phyloP scores from a whole-genome alignment of 2,888 invertebrate genomes.

The Beris morrisii region DNA sequence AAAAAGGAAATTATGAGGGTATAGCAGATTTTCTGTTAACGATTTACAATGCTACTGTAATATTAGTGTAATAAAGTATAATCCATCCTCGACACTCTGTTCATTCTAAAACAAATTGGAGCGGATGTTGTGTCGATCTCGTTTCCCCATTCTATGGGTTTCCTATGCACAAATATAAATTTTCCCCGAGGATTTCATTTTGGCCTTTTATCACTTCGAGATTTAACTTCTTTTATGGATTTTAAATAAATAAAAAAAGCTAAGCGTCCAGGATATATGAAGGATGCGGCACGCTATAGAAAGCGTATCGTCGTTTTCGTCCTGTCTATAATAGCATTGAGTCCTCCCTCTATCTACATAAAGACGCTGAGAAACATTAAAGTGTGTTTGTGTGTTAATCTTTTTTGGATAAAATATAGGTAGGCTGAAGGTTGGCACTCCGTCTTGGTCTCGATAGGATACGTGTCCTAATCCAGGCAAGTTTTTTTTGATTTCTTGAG shows the following conservation, averaged over 20 bases:
- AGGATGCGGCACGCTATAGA: conserved; percentile 4
- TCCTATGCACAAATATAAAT: conserved; percentile 7
- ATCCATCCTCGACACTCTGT: too few species aligned
- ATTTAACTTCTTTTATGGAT: conserved; percentile 22
- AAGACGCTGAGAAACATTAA: too few species aligned
- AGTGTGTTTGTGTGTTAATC: background rate
- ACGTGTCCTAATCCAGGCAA: background rate
- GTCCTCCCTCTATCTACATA: too few species aligned
- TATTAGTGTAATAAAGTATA: too few species aligned
- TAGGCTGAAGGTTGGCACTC: background rate
- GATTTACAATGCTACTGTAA: too few species aligned
- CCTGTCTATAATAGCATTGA: too few species aligned
- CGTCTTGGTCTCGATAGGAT: too few species aligned
- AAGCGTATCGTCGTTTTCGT: background rate
- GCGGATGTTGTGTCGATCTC: too few species aligned
- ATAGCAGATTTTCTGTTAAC: too few species aligned
- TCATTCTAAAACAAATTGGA: too few species aligned
- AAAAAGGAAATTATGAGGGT: too few species aligned
- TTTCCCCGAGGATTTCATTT: conserved; percentile 17
- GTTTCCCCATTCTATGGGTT: too few species aligned
- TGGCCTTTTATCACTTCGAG: conserved; percentile 23
- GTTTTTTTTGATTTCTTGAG: conserved; percentile 3
- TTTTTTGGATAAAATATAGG: background rate
- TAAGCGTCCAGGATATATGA: background rate
- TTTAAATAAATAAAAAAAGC: background rate